Percentiles rank a stretch among this genome's conserved stretches.
phyloP scores from a whole-genome alignment of 2,888 invertebrate genomes.

The Tortricodes alternella region DNA sequence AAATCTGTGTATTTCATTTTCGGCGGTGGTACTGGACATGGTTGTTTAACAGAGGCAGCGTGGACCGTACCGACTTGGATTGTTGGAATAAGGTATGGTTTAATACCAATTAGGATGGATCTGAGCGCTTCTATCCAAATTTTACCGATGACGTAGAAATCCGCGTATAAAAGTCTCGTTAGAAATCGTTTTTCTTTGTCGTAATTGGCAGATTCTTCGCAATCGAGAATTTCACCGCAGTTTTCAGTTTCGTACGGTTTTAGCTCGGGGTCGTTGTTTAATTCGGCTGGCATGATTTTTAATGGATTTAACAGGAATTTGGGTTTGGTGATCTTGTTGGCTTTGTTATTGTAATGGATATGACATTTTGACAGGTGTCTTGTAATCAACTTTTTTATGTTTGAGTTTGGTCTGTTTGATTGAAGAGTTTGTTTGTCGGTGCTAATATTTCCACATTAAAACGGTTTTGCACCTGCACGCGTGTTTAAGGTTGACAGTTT shows the following conservation, averaged over 20 bases:
- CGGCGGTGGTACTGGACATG: not conserved
- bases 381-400: no score
- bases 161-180: not conserved
- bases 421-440: no score
- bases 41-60: not conserved
- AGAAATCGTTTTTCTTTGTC: not conserved
- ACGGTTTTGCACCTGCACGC: no score
- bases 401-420: no score
- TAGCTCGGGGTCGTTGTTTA: not conserved
- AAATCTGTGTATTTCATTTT: constrained; percentile 17
- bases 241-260: not conserved
- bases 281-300: not conserved
- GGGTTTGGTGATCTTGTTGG: not conserved
- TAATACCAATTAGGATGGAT: not conserved
- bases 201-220: no score
- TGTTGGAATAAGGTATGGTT: not conserved
- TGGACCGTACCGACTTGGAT: not conserved
- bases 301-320: not conserved
- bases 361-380: not conserved
- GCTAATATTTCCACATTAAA: no score
- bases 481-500: no score
- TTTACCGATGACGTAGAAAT: not conserved
- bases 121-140: constrained; percentile 3
- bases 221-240: not conserved
- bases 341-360: constrained; percentile 1